Percentiles rank a stretch among this genome's conserved stretches.
Evolutionary conservation across 2,888 invertebrate species (phyloP).

Genomic region (Lochmaea crataegi): DNA sequence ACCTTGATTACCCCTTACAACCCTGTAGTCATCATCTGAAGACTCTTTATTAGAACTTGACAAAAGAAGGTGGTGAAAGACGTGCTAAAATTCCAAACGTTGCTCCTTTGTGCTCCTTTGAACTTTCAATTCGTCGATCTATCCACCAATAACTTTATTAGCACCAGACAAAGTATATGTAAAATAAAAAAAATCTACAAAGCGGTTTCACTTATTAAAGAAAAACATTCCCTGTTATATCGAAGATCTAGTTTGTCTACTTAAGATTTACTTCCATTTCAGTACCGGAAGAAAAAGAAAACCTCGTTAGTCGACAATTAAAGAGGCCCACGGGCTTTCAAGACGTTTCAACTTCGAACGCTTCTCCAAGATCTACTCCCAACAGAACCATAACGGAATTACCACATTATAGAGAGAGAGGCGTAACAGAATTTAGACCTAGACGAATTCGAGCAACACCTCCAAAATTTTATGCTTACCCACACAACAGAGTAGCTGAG

Average conservation of each 20-base stretch:
- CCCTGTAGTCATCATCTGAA: too few species aligned
- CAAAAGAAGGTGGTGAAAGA: too few species aligned
- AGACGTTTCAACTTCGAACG: slow-evolving; percentile 46
- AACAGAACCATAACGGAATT: slow-evolving; percentile 51
- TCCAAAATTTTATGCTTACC: slow-evolving; percentile 88
- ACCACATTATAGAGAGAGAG: slow-evolving; percentile 40
- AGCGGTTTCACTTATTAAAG: too few species aligned
- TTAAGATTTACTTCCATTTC: slow-evolving; percentile 45
- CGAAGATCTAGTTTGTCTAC: not conserved
- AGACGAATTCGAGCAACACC: slow-evolving; percentile 63
- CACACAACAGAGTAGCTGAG: slow-evolving; percentile 85
- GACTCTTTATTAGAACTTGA: too few species aligned
- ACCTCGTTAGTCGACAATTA: slow-evolving; percentile 75
- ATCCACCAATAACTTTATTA: too few species aligned
- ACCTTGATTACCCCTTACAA: too few species aligned
- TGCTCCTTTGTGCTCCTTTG: too few species aligned
- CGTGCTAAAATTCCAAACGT: too few species aligned
- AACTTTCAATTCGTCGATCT: too few species aligned
- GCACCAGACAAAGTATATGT: too few species aligned
- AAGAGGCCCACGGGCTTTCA: slow-evolving; percentile 72
- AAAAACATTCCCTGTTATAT: not conserved
- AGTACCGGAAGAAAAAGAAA: slow-evolving; percentile 89
- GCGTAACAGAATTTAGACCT: slow-evolving; percentile 40
- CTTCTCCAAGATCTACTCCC: slow-evolving; percentile 52
- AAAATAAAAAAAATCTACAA: too few species aligned